phyloP scores from a whole-genome alignment of 2,797 vertebrate species.

The Masticophis lateralis region DNA sequence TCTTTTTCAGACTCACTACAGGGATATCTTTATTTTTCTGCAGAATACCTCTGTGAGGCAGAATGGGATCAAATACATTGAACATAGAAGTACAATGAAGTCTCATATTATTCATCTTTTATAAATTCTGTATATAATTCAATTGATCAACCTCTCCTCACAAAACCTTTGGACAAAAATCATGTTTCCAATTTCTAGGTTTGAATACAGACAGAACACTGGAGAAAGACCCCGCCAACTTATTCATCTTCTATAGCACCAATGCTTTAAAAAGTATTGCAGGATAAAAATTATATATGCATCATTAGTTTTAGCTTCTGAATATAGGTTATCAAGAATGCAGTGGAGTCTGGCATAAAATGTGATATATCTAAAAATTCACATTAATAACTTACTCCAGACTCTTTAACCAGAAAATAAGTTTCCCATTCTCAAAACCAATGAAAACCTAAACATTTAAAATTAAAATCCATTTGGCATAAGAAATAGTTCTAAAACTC shows the following conservation, averaged over 20 bases:
- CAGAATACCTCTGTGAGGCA: background rate
- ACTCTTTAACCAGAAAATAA: background rate
- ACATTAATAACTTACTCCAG: background rate
- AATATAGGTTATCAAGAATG: background rate
- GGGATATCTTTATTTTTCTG: background rate
- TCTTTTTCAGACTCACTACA: background rate
- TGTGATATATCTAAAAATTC: accelerated
- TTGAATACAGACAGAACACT: background rate
- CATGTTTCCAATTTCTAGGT: constrained; percentile 2
- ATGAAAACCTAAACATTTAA: background rate
- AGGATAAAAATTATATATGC: background rate
- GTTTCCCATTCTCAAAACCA: background rate
- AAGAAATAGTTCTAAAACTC: background rate
- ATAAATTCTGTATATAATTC: background rate
- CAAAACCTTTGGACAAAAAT: background rate
- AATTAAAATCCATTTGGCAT: background rate
- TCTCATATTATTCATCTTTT: background rate
- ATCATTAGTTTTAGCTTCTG: background rate
- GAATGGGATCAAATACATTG: background rate
- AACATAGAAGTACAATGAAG: background rate
- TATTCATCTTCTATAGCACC: background rate
- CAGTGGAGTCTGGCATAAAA: background rate
- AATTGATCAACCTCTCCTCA: background rate
- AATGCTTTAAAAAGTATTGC: background rate
- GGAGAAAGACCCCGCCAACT: background rate